Evolutionary conservation across 1,140 invertebrate genomes (phyloP).

Genomic region (Drosophila busckii): DNA sequence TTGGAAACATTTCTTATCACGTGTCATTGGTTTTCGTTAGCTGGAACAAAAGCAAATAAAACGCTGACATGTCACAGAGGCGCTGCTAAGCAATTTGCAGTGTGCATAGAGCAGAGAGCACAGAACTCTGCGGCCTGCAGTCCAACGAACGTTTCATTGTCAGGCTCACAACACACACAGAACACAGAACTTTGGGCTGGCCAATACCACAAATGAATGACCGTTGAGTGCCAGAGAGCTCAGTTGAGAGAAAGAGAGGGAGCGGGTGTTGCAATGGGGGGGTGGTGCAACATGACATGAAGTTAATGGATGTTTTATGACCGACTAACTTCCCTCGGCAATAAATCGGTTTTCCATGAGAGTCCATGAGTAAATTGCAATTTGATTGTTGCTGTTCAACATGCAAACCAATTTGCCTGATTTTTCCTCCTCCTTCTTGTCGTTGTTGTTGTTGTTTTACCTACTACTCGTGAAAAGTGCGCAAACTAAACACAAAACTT

Average conservation of each 20-base stretch:
- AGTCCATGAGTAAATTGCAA: slow-evolving; percentile 73
- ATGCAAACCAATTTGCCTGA: slow-evolving; percentile 63
- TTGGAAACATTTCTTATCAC: slow-evolving; percentile 62
- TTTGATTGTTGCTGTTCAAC: slow-evolving; percentile 75
- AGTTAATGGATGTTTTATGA: slow-evolving; percentile 77
- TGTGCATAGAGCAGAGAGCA: slow-evolving; percentile 21
- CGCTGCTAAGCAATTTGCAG: slow-evolving; percentile 60
- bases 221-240: slow-evolving; percentile 28
- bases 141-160: too few species aligned
- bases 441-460: slow-evolving; percentile 3
- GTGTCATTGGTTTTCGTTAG: slow-evolving; percentile 51
- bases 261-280: not conserved
- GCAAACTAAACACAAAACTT: slow-evolving; percentile 20
- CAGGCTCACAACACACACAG: too few species aligned
- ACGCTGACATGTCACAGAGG: slow-evolving; percentile 65
- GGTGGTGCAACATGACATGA: slow-evolving; percentile 63
- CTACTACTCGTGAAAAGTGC: slow-evolving; percentile 55
- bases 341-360: slow-evolving; percentile 76
- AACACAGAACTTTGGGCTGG: not conserved
- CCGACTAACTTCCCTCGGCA: slow-evolving; percentile 73
- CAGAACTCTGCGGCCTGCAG: slow-evolving; percentile 11
- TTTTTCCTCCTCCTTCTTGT: slow-evolving; percentile 12
- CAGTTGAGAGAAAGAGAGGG: not conserved
- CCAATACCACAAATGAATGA: slow-evolving; percentile 65
- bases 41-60: slow-evolving; percentile 43